Base-by-base conservation (phyloP, 2,113 vertebrate species). In the Hucho hucho region DNA sequence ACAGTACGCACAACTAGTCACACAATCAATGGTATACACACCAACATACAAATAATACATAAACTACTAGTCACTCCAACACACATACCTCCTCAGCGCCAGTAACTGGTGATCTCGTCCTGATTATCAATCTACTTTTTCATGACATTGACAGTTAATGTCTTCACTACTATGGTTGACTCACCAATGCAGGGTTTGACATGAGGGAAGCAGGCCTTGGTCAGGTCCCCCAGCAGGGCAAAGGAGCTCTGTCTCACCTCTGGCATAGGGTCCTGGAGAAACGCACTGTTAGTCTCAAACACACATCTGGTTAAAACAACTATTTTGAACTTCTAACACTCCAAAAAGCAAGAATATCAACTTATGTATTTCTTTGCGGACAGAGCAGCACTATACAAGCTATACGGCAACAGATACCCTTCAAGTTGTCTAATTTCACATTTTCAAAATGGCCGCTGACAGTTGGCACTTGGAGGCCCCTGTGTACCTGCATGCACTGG, bases 171-270 rank as follows among this genome's bases (percentile, higher is more conserved):
- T 18, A 43, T 24, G 84, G 88, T 47, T 59, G 5, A 81, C 89
- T 75, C 90, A 98, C 96, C 96, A 0, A 98, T 97, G 82, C 96
- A 98, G 71, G 96, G 97, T 46, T 98, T 98, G 72, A 98, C 97
- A 0, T 98, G 97, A 73, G 95, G 93, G 75, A 98, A 98, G 79
- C 97, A 98, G 16, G 96, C 97, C 87, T 98, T 98, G 78, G 96
- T 98, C 68, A 98, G 93, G 80, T 98, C 97, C 0, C 97, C 97
- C 79, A 97, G 88, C 28, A 98, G 92, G 4, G 97, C 97, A 13
- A 98, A 98, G 64, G 96, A 97, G 81, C 97, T 98, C 87, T 98
- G 97, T 49, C 97, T 94, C 53, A 98, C 96, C 80, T 98, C 97
- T 0, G 97, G 97, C 97, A 98, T 98, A 0, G 95, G 96, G 79